Evolutionary conservation across 1,140 invertebrate genomes (phyloP), one percentile per base, ranked within the genome.

Genomic region (Augochlora pura): DNA sequence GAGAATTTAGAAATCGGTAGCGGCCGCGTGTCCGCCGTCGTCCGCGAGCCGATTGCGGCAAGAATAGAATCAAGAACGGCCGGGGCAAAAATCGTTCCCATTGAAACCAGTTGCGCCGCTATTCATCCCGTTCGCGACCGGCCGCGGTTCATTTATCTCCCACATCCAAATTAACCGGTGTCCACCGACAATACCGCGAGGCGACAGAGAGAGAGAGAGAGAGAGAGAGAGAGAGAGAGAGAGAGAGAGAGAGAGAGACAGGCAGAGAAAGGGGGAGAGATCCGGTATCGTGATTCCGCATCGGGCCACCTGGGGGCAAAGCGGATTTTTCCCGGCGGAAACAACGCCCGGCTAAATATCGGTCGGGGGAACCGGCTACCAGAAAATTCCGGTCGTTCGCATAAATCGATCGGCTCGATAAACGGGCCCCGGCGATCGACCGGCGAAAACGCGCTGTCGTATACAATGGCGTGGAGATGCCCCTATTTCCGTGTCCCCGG

Each of bases 381-480:
- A 21, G 32, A 63, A 63, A 38, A 63, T 63, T 21, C 7, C 27
- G 25, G 16, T 0, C 5, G 60, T 38, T 16, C 16, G 60, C 60
- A 63, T 63, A 63, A 63, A 63, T 63, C 60, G 60, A 63, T 63
- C 60, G 27, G 14, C 54, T 38, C 60, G 60, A 63, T 63, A 63
- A 63, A 63, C 60, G 60, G 14, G 27, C 6, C 12, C 16, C 27
- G 59, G 59, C 59, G 16, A 16, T 18, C 14, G 21, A 16, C 16
- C 25, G 27, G 32, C 67, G 80, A 68, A 82, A 82, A 82, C 64
- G 77, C 68, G 32, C 4, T 32, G 32, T 32, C 32, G 32, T 4
- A 4, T 1, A 32, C 4, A 32, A 4, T 32, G 4, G 1, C 1
- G 1, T 4, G 32, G 32, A 32, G 32, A 32, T 32, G 32, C 32